Base-by-base conservation (phyloP, 2,888 invertebrate genomes). In the Andrena bicolor region DNA sequence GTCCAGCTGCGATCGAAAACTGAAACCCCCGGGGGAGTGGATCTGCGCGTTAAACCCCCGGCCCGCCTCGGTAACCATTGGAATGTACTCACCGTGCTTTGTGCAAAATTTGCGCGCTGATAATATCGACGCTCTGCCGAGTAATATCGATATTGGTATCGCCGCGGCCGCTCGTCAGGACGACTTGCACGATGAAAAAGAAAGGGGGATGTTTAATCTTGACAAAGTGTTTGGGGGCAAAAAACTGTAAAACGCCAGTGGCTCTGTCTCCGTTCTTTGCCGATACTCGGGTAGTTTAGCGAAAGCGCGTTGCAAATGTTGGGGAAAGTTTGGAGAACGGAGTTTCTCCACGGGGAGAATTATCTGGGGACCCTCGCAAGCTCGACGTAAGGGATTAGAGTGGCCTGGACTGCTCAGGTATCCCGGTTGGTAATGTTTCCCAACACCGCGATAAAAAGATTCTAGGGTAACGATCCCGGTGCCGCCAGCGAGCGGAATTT, bases 1-100 rank as follows among this genome's bases (percentile, higher is more conserved):
- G 65, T 70, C 72, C 82, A 65, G 76, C 74, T 66, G 41, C 82
- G 81, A 87, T 88, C 86, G 87, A 79, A 88, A 83, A 73, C 76
- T 86, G 83, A 84, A 87, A 79, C 70, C 70, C 70, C 70, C 79
- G 58, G n/a, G 61, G 76, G 78, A 79, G 79, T 85, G 80, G 83
- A 85, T 86, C 78, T 61, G 63, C 68, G 71, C 76, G 28, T 83
- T 80, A 85, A 86, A 86, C 73, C 77, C 82, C 20, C 56, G 10
- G 10, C 56, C 56, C 23, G 1, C 26, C 64, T 49, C 76, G 1
- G 4, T 16, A 41, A 41, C 75, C 68, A 74, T 28, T 26, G 64
- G 66, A 80, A 41, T 16, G 82, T 71, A 58, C 41, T 13, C 63
- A 77, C 76, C 60, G 80, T 69, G 80, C 72, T 76, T 77, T 64